Base-by-base conservation (phyloP, 2,113 vertebrate genomes). In the Hippotragus niger region DNA sequence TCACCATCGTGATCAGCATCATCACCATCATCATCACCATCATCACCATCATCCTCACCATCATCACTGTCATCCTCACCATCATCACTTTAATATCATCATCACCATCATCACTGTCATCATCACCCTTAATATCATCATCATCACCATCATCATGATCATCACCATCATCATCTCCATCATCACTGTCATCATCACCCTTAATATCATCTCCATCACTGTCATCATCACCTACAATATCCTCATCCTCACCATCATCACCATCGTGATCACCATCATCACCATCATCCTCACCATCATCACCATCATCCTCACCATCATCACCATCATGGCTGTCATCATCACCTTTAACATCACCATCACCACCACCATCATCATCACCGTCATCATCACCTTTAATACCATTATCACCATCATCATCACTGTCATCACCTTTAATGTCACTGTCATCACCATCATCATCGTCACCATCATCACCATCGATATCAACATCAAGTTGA, bases 131-230 rank as follows among this genome's bases (percentile, higher is more conserved):
- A 64, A 2, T 11, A 64, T 13, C 17, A 67, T 0, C 25, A 74
- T 0, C 40, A 14, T 0, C 45, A 76, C 0, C 43, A 21, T 2
- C 43, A 74, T 0, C 31, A 17, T 1, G 17, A 19, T 10, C 33
- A 67, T 0, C 33, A 53, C 19, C 52, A 33, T 10, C n/a, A 36
- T 2, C 64, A 14, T 3, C 3, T 45, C 0, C 33, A 15, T 1
- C 55, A 52, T 7, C 31, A 64, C 12, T 0, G 1, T 3, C 62
- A 67, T 1, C 31, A 67, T 2, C 33, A 36, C 2, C 6, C 7
- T 17, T 2, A 33, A 15, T 15, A 23, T 4, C 40, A 17, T 0
- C 36, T 17, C 2, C 31, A 21, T 2, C 13, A 57, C 0, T 21
- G 7, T 3, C 21, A 81, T 1, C 36, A 23, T 5, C 31, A 16